Evolutionary conservation across 2,113 vertebrate genomes (phyloP), one percentile per base, ranked within the genome.

Genomic region (rat (Rattus norvegicus)): DNA sequence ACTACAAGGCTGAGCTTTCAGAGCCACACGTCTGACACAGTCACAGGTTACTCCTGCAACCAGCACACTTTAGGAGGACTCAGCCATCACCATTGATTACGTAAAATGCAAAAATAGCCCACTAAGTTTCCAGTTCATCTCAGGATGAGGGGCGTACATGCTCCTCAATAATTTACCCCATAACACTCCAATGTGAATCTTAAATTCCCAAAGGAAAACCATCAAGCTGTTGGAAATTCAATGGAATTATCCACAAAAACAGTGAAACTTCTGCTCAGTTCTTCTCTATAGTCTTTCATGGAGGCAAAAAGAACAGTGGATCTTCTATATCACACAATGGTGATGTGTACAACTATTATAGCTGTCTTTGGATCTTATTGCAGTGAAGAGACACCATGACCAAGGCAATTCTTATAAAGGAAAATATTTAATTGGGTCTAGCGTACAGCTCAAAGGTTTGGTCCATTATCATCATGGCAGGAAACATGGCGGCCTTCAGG

Each of bases 121-220:
- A 56, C 83, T 63, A 52, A 24, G 36, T 76, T 87, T 88, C 20
- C 36, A n/a, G 26, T 54, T 39, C 84, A 43, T n/a, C 43, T 16
- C 33, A 63, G 36, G 49, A 43, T 65, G 61, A 19, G 54, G 26
- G 54, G 54, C 59, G 39, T 49, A 10, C 17, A 13, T 16, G 9
- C n/a, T 7, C 16, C 24, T 17, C 24, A 47, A 69, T 39, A 19
- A 49, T 79, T 67, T 49, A 84, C 16, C 88, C 7, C 4, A 30
- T 49, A 28, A 14, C 52, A 20, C 39, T 73, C 33, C 28, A 43
- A 5, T 7, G 13, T 80, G 90, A 88, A 96, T 80, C 47, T 61
- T 89, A 93, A 94, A 88, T 88, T 77, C 30, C 36, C 52, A 96
- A 77, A 77, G 10, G 39, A 79, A 86, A 95, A 16, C 16, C 59